phyloP scores from a whole-genome alignment of 2,888 invertebrate genomes.

The Heliconius hortense region DNA sequence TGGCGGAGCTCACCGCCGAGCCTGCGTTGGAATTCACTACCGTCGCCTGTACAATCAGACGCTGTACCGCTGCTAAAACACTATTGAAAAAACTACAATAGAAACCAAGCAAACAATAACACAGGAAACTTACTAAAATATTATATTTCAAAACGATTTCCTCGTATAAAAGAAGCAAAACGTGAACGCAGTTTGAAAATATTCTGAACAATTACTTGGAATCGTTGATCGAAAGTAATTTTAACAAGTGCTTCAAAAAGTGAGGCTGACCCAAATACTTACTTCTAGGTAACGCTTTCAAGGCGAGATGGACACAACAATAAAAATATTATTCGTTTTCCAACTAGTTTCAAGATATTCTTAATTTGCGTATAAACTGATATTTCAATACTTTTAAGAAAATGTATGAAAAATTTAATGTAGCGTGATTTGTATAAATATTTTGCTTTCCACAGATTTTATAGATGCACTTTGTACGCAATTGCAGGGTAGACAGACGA shows the following conservation, averaged over 20 bases:
- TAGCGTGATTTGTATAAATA: too few species aligned
- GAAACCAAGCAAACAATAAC: neutral
- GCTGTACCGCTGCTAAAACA: too few species aligned
- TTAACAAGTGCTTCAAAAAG: conserved; percentile 36
- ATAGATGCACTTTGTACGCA: too few species aligned
- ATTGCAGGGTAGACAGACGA: too few species aligned
- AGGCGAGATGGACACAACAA: conserved; percentile 8
- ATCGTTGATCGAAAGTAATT: conserved; percentile 39
- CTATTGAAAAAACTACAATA: neutral
- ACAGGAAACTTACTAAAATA: neutral
- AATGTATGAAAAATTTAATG: neutral
- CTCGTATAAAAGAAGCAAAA: neutral
- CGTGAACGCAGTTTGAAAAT: conserved; percentile 15
- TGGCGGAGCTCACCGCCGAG: too few species aligned
- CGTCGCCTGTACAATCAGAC: too few species aligned
- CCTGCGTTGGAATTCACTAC: too few species aligned
- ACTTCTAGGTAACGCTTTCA: conserved; percentile 21
- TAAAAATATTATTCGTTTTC: conserved; percentile 12
- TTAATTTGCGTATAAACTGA: neutral
- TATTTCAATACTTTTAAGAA: neutral
- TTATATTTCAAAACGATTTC: neutral
- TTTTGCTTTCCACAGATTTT: too few species aligned
- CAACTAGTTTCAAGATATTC: neutral
- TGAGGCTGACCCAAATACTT: conserved; percentile 34
- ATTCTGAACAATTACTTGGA: conserved; percentile 34